Base-by-base conservation (phyloP, 2,797 vertebrate genomes). In the Centropyge bicolor region DNA sequence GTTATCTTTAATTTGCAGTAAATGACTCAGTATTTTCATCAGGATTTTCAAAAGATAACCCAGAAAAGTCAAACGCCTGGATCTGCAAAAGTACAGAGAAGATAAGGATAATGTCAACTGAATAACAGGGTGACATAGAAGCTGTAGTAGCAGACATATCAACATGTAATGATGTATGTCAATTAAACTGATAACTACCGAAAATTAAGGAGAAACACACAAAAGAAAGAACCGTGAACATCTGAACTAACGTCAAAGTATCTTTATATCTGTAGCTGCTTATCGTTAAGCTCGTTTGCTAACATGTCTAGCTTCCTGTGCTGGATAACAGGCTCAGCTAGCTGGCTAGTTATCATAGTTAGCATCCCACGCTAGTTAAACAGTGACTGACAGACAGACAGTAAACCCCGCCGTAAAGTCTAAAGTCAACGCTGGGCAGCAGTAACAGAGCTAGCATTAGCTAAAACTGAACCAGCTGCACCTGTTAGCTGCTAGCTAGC, bases 321-420 rank as follows among this genome's bases (percentile, higher is more conserved):
- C n/a, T 27, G 35, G n/a, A 19, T 40, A 67, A 46, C 46, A 59
- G 51, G 56, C 63, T 36, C 35, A 36, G 69, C 76, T 85, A 83
- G 69, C 85, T 67, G 22, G n/a, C 69, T 27, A 12, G 69, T 68
- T 88, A 82, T 70, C 78, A 67, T 55, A 12, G 69, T 68, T 88
- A 82, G 72, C 78, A 67, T 57, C 60, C 41, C 13, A 40, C 56
- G 19, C 35, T 24, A 52, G 22, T 70, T 55, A 13, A 17, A 56
- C 40, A 31, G 27, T 2, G 27, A 31, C 27, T 31, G 27, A 31
- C 27, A 20, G 16, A 51, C 60, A 22, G 31, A 52, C 35, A 55
- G 54, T n/a, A 67, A 31, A 31, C 5, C 31, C 10, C 64, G 16
- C 60, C 2, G 3, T 49, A 19, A 45, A 65, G 16, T 54, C 6